A percentile compares a stretch with the other conserved stretches of the same genome.
These are phyloP conservation scores for Eulithis prunata DNA, from an alignment of 2,888 invertebrate genomes.

Conservation along the genomic window DNA sequence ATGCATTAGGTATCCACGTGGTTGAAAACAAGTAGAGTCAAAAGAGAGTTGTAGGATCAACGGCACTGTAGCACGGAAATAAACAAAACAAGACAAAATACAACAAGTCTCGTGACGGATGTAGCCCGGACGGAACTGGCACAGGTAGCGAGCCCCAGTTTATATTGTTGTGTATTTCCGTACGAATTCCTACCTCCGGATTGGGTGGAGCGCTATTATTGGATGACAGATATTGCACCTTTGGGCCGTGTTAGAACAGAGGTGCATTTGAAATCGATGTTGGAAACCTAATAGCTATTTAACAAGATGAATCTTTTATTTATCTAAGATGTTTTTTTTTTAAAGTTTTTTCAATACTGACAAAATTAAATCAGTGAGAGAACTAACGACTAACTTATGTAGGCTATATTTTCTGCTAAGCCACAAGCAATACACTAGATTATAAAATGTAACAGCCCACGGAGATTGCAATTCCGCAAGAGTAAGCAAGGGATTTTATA, in stretches of 20 bases:
- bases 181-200: constrained; percentile 27
- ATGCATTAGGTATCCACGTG: too few species aligned
- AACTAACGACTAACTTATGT: background rate
- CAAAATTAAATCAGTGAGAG: too few species aligned
- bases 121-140: constrained; percentile 38
- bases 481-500: constrained; percentile 22
- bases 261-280: background rate
- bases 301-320: background rate
- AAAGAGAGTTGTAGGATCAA: background rate
- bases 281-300: background rate
- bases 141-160: constrained; percentile 33
- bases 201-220: constrained; percentile 36
- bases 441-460: constrained; percentile 4
- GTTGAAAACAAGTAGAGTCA: too few species aligned
- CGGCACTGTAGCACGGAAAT: constrained; percentile 13
- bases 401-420: constrained; percentile 7
- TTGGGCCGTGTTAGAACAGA: background rate
- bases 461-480: constrained; percentile 19
- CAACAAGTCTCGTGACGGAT: constrained; percentile 33
- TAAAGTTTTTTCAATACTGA: too few species aligned
- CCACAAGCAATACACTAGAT: background rate
- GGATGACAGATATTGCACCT: constrained; percentile 36
- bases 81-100: constrained; percentile 36
- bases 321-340: background rate
- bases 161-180: constrained; percentile 35